Evolutionary conservation across 1,140 invertebrate genomes (phyloP).

Genomic region (Nephotettix cincticeps): DNA sequence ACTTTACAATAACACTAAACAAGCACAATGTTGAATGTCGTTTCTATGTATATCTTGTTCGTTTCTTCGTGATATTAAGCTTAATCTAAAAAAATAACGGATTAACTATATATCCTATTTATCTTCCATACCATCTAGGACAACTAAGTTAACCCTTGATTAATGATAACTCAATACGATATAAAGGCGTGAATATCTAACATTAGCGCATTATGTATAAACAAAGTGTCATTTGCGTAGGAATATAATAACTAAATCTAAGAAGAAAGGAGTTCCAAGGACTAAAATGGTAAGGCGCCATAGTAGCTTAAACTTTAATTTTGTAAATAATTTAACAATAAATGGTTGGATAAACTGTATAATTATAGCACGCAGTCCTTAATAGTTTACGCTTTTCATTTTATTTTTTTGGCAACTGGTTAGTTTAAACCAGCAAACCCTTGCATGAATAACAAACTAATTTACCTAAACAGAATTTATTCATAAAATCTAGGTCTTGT

Average conservation of each 20-base stretch:
- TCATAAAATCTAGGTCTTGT: neutral
- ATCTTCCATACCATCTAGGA: too few relatives aligned
- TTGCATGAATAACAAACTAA: slow-evolving; percentile 5
- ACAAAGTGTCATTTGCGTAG: too few relatives aligned
- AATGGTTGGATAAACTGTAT: neutral
- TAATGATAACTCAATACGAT: too few relatives aligned
- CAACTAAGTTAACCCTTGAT: too few relatives aligned
- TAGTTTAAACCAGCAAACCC: neutral
- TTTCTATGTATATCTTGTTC: slow-evolving; percentile 1
- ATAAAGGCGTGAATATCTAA: too few relatives aligned
- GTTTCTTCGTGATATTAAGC: too few relatives aligned
- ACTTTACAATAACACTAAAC: neutral
- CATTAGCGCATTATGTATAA: too few relatives aligned
- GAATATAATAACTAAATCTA: neutral
- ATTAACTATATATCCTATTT: too few relatives aligned
- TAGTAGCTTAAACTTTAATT: slow-evolving; percentile 2
- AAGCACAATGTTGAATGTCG: slow-evolving; percentile 15
- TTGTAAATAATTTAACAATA: slow-evolving; percentile 17
- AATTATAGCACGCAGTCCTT: slow-evolving; percentile 1
- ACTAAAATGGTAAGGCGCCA: neutral
- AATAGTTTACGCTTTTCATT: slow-evolving; percentile 3
- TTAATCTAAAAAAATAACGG: too few relatives aligned
- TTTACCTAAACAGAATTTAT: neutral
- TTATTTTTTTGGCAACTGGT: slow-evolving; percentile 3
- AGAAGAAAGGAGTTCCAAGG: neutral